Evolutionary conservation across 2,888 invertebrate species (phyloP).

Genomic region (Aelia acuminata): DNA sequence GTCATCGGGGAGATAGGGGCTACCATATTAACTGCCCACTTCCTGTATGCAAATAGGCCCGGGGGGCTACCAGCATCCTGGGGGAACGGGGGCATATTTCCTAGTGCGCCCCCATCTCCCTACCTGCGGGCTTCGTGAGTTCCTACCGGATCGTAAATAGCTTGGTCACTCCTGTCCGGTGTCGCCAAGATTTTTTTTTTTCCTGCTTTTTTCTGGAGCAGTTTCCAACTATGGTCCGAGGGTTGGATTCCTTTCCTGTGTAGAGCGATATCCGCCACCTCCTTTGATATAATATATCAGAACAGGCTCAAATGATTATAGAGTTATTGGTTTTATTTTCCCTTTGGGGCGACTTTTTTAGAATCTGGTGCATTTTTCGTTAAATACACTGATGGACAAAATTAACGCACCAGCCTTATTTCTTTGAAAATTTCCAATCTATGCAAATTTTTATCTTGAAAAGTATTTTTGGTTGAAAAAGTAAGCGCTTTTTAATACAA

Average conservation of each 20-base stretch:
- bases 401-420: no score
- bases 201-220: background rate
- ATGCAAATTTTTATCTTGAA: no score
- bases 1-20: background rate
- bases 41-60: conserved; percentile 14
- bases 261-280: background rate
- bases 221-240: background rate
- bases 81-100: background rate
- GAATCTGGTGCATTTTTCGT: background rate
- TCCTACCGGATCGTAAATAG: background rate
- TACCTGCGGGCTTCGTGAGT: conserved; percentile 30
- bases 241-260: background rate
- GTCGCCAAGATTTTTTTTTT: background rate
- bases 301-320: background rate
- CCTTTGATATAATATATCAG: background rate
- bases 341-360: background rate
- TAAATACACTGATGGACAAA: no score
- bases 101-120: background rate
- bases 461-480: no score
- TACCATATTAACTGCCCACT: background rate
- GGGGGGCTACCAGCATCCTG: background rate
- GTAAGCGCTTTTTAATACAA: no score
- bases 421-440: no score
- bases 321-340: background rate
- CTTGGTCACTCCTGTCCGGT: background rate